A percentile compares a stretch with the other conserved stretches of the same genome.
Evolutionary conservation across 2,888 invertebrate genomes (phyloP).

Genomic region (Beris chalybata): DNA sequence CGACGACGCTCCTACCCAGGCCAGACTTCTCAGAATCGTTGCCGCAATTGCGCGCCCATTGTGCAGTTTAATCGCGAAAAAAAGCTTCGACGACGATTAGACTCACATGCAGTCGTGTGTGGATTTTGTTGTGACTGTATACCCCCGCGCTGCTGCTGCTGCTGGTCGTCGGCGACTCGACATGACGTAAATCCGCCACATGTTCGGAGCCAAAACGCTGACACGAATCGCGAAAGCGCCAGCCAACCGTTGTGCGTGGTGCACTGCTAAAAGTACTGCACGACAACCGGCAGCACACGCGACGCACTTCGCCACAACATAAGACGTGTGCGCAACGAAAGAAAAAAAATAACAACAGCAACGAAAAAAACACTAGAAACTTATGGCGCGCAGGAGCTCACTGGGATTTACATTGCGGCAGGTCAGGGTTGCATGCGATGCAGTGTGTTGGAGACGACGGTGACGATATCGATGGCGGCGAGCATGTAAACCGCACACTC

Average conservation of each 20-base stretch:
- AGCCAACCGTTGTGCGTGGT: not conserved
- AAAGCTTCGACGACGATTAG: too few species aligned
- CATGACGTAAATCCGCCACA: too few species aligned
- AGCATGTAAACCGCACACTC: constrained; percentile 1
- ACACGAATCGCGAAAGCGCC: not conserved
- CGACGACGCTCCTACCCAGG: too few species aligned
- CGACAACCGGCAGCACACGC: not conserved
- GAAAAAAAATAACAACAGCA: not conserved
- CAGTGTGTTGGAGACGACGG: constrained; percentile 16
- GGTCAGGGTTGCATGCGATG: constrained; percentile 26
- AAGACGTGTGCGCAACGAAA: not conserved
- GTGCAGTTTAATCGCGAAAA: too few species aligned
- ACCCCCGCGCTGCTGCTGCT: too few species aligned
- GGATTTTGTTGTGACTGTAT: too few species aligned
- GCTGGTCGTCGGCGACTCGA: too few species aligned
- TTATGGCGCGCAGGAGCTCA: constrained; percentile 34
- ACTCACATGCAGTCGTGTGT: too few species aligned
- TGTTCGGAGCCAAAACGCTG: not conserved
- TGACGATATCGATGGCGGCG: not conserved
- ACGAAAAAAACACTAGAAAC: not conserved
- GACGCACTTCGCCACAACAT: not conserved
- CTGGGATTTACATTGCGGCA: constrained; percentile 32
- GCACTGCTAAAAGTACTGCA: not conserved
- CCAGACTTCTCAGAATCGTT: too few species aligned
- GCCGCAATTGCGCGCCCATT: too few species aligned